Percentiles rank a stretch among this genome's conserved stretches.
Conservation (phyloP, 2,888 invertebrate species). For the Polia nebulosa region DNA sequence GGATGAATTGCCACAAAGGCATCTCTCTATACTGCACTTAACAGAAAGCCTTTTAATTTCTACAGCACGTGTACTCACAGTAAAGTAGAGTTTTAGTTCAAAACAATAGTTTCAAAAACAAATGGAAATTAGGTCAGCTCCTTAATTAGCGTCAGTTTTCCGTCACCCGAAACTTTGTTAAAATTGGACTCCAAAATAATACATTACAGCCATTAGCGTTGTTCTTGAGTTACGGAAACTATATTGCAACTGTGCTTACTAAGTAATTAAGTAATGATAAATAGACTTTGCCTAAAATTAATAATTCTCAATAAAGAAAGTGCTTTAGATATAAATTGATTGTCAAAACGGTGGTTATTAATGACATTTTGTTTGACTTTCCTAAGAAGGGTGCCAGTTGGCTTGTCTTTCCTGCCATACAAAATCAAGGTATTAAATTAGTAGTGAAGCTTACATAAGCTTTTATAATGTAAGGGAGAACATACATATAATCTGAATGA, state of each 20-base stretch:
- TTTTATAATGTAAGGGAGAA: no score
- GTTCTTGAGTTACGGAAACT: conserved; percentile 13
- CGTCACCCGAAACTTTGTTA: conserved; percentile 13
- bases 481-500: no score
- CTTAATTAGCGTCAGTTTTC: conserved; percentile 25
- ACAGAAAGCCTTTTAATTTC: not conserved
- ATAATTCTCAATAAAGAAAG: conserved; percentile 46
- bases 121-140: conserved; percentile 25
- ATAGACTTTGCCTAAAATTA: conserved; percentile 33
- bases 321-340: conserved; percentile 49
- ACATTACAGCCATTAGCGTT: conserved; percentile 35
- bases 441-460: no score
- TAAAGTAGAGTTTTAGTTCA: not conserved
- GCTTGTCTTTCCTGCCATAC: not conserved
- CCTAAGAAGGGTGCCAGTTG: conserved; percentile 9
- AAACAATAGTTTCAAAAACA: conserved; percentile 14
- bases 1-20: not conserved
- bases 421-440: not conserved
- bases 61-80: not conserved
- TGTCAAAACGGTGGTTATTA: conserved; percentile 50
- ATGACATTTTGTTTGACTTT: conserved; percentile 43
- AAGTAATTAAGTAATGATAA: conserved; percentile 48
- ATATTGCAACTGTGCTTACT: conserved; percentile 23
- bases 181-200: conserved; percentile 20
- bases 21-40: not conserved